phyloP scores from a whole-genome alignment of 2,113 vertebrate species.

The Macrotis lagotis region DNA sequence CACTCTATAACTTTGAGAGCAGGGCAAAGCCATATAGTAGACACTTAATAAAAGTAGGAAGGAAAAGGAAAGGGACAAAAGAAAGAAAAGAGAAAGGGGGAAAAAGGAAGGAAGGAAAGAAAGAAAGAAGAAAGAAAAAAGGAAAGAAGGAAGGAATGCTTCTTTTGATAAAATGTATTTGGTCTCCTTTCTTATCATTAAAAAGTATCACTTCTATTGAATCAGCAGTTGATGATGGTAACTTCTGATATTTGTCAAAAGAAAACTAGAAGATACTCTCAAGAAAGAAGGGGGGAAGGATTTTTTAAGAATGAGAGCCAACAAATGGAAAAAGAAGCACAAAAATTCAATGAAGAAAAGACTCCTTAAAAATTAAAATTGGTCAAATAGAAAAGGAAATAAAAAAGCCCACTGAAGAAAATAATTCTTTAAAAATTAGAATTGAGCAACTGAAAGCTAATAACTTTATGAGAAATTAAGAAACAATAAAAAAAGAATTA shows the following conservation, averaged over 20 bases:
- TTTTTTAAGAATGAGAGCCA: constrained; percentile 63
- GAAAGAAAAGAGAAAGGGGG: neutral
- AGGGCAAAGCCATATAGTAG: neutral
- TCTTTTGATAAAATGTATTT: neutral
- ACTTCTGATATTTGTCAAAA: neutral
- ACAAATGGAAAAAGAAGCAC: too few species aligned
- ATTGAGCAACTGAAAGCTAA: too few species aligned
- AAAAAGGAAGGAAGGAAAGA: neutral
- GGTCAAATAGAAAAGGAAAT: too few species aligned
- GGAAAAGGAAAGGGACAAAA: neutral
- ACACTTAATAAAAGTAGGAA: neutral
- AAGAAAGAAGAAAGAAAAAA: too few species aligned
- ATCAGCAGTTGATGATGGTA: neutral
- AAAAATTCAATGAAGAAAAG: too few species aligned
- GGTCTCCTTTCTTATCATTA: neutral
- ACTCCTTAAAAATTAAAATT: too few species aligned
- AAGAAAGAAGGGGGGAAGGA: neutral
- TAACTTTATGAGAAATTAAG: too few species aligned
- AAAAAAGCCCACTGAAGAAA: too few species aligned
- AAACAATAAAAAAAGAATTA: too few species aligned
- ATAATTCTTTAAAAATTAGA: too few species aligned
- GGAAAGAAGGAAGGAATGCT: neutral
- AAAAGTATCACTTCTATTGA: neutral
- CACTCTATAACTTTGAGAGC: neutral
- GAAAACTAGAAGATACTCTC: constrained; percentile 7